Conservation (phyloP, 2,888 invertebrate species). For the Clitarchus hookeri region DNA sequence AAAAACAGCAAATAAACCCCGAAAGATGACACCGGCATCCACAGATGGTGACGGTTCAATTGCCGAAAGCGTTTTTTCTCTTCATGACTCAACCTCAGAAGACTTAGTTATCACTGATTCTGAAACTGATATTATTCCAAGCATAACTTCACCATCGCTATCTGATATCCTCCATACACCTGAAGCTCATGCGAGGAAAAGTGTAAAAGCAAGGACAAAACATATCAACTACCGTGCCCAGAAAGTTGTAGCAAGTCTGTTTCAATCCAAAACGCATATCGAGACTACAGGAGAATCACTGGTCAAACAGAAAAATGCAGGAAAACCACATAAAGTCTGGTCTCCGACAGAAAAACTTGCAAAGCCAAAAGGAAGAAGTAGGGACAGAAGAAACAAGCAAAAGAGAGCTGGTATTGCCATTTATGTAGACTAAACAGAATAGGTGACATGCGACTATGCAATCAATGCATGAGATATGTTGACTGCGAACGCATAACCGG, state of each 20-base stretch:
- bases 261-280: background rate
- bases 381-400: too few species aligned
- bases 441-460: too few species aligned
- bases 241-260: background rate
- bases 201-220: background rate
- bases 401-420: too few species aligned
- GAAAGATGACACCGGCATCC: background rate
- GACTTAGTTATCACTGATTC: background rate
- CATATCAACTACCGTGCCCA: background rate
- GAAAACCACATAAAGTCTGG: too few species aligned
- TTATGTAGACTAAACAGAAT: too few species aligned
- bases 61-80: background rate
- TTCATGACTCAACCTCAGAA: constrained; percentile 1
- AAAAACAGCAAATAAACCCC: background rate
- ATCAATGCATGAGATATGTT: too few species aligned
- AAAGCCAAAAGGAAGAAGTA: too few species aligned
- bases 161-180: background rate
- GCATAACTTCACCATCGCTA: background rate
- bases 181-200: background rate
- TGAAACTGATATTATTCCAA: background rate
- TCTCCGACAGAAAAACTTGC: too few species aligned
- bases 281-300: background rate
- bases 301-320: too few species aligned
- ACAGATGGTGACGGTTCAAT: background rate
- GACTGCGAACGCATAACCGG: too few species aligned